A percentile compares a stretch with the other conserved stretches of the same genome.
Evolutionary conservation across 2,113 vertebrate species (phyloP).

Genomic region (Cavia aperea): DNA sequence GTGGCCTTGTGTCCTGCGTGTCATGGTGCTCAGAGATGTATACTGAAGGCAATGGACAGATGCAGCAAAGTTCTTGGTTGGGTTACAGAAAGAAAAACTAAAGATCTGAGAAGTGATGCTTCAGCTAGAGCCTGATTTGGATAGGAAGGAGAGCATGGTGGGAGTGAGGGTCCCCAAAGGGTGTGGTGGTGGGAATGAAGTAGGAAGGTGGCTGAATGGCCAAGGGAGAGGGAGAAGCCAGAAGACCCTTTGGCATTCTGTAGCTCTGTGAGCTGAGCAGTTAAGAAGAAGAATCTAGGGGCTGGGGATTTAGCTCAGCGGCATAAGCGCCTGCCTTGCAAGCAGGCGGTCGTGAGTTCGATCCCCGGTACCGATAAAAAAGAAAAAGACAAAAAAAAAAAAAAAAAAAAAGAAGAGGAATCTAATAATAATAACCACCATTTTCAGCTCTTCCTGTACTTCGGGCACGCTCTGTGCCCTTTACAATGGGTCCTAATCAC

Average conservation of each 20-base stretch:
- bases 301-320: no score
- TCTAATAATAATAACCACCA: not conserved
- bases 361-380: no score
- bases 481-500: slow-evolving; percentile 22
- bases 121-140: not conserved
- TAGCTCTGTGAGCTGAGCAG: not conserved
- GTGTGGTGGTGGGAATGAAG: not conserved
- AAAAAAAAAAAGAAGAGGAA: not conserved
- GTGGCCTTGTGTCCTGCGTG: not conserved
- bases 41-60: not conserved
- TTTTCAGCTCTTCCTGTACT: not conserved
- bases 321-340: no score
- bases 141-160: not conserved
- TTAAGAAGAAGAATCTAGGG: not conserved
- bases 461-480: not conserved
- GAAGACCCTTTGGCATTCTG: not conserved
- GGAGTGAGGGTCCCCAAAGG: not conserved
- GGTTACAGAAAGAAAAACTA: not conserved
- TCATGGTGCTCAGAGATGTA: not conserved
- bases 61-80: not conserved
- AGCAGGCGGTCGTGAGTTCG: no score
- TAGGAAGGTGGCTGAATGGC: not conserved
- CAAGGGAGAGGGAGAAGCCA: not conserved
- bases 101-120: not conserved
- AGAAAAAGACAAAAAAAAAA: no score